Evolutionary conservation across 30 jellyfish, hydroid and myxozoan species (phyloP).

Genomic region (Aurelia sp.): DNA sequence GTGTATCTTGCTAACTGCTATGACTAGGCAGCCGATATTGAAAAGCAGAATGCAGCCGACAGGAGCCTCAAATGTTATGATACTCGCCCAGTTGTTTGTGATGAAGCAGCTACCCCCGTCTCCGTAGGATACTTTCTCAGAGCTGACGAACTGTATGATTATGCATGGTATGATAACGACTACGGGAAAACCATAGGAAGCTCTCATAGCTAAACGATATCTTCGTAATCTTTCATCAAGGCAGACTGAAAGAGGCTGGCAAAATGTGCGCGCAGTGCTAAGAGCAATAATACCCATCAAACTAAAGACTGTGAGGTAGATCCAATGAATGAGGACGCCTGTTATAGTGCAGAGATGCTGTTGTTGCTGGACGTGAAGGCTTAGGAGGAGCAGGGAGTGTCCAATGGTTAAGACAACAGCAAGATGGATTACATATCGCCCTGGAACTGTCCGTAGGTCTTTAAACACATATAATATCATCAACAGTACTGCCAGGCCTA

Average conservation of each 20-base stretch:
- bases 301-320: conserved; percentile 44
- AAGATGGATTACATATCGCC: conserved; percentile 39
- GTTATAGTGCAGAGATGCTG: neutral
- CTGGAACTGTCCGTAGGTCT: conserved; percentile 57
- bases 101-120: conserved; percentile 50
- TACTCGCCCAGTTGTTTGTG: conserved; percentile 54
- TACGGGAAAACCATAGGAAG: conserved; percentile 49
- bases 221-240: conserved; percentile 25
- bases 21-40: conserved; percentile 39
- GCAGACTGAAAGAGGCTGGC: conserved; percentile 28
- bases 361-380: conserved; percentile 9
- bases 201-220: conserved; percentile 23
- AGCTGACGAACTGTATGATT: conserved; percentile 19
- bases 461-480: neutral
- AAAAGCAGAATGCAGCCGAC: conserved; percentile 34
- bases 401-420: conserved; percentile 24
- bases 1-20: conserved; percentile 38
- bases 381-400: conserved; percentile 16
- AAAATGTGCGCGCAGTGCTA: conserved; percentile 41
- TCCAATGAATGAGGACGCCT: conserved; percentile 51
- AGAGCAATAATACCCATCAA: conserved; percentile 36
- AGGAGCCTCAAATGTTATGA: conserved; percentile 42
- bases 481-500: conserved; percentile 21
- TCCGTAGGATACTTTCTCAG: conserved; percentile 39
- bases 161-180: conserved; percentile 45